Evolutionary conservation across 2,113 vertebrate species (phyloP).

Genomic region (Pholis gunnellus): DNA sequence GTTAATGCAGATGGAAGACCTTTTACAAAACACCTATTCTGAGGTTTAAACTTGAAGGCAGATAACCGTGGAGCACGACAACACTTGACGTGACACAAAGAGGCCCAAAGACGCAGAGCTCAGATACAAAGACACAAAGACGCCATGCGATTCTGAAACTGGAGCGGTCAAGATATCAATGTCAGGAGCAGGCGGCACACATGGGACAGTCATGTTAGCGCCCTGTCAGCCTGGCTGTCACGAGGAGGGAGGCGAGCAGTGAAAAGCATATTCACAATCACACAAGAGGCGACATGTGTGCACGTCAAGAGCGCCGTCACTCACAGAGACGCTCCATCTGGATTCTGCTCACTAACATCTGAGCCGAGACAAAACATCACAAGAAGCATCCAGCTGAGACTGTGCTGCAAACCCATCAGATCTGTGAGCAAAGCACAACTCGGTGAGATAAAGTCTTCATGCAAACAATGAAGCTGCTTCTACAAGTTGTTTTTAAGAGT

Average conservation of each 20-base stretch:
- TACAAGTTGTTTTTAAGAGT: background rate
- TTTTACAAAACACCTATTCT: too few relatives aligned
- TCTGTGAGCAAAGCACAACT: background rate
- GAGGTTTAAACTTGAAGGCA: background rate
- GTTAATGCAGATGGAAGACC: too few relatives aligned
- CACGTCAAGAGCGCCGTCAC: conserved; percentile 25
- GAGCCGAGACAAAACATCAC: conserved; percentile 18
- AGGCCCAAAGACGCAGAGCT: conserved; percentile 21
- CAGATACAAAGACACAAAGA: background rate
- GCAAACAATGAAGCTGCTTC: background rate
- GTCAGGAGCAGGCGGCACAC: too few relatives aligned
- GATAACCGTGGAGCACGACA: too few relatives aligned
- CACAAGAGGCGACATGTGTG: conserved; percentile 17
- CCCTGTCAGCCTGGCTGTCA: conserved; percentile 57
- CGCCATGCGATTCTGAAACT: conserved; percentile 40
- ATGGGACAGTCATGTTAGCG: conserved; percentile 66
- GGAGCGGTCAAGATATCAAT: background rate
- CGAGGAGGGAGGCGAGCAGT: conserved; percentile 20
- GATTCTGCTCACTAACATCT: background rate
- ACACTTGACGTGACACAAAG: background rate
- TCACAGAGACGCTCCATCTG: conserved; percentile 13
- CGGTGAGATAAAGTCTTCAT: too few relatives aligned
- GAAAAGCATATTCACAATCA: background rate
- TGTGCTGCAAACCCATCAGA: background rate
- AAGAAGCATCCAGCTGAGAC: conserved; percentile 12